Conservation (phyloP, 2,797 vertebrate genomes). For the Tenualosa ilisha region DNA sequence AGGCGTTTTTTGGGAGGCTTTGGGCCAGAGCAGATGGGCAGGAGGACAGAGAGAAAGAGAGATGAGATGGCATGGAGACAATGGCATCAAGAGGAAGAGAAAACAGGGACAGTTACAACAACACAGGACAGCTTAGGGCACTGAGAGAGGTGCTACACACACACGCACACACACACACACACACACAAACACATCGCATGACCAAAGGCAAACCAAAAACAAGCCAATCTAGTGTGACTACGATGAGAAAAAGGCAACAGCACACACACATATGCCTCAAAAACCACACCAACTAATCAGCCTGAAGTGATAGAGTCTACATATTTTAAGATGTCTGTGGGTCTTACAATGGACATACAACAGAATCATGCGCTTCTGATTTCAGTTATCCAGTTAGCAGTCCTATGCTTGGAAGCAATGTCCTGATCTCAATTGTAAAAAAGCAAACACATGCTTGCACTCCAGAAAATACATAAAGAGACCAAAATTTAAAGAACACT, state of each 20-base stretch:
- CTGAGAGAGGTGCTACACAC: conserved; percentile 27
- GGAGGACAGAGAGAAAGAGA: conserved; percentile 74
- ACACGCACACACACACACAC: conserved; percentile 31
- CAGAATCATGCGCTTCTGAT: neutral
- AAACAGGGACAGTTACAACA: conserved; percentile 78
- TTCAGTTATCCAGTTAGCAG: neutral
- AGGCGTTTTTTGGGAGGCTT: conserved; percentile 91
- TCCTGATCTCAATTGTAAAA: neutral
- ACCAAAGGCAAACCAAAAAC: neutral
- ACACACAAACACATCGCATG: conserved; percentile 24
- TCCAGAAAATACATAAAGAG: neutral
- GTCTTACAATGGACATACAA: neutral
- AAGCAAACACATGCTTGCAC: neutral
- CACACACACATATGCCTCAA: neutral
- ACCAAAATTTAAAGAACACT: neutral
- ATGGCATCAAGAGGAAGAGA: conserved; percentile 75
- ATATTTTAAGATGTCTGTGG: neutral
- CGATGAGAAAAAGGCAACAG: neutral
- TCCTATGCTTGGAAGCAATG: neutral
- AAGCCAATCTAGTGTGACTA: neutral
- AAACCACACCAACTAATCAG: neutral
- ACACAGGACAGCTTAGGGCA: conserved; percentile 59
- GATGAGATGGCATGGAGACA: conserved; percentile 58
- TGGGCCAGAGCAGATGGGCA: conserved; percentile 39
- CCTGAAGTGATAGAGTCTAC: neutral